Evolutionary conservation across 2,797 vertebrate genomes (phyloP).

Genomic region (Tarsius wallacei): DNA sequence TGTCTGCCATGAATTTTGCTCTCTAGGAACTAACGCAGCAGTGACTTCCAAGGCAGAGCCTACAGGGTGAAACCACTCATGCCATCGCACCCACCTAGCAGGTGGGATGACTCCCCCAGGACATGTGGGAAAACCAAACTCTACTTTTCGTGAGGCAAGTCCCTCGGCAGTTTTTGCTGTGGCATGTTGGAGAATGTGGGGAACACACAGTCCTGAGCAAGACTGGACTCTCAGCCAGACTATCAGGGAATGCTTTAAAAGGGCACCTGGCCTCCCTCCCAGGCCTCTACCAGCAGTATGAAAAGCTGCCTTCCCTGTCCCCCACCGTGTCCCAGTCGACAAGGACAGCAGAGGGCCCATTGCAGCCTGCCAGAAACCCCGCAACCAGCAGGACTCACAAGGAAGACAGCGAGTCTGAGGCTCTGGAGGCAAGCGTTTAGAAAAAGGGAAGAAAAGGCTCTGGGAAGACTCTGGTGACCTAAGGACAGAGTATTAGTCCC

Average conservation of each 20-base stretch:
- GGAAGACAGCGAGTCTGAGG: not conserved
- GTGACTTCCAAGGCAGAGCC: not conserved
- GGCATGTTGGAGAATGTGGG: not conserved
- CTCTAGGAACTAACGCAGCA: not conserved
- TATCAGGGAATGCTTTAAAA: not conserved
- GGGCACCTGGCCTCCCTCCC: not conserved
- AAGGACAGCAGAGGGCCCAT: not conserved
- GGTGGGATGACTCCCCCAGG: not conserved
- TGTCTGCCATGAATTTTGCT: not conserved
- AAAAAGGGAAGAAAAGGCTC: not conserved
- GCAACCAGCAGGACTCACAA: not conserved
- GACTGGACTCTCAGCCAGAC: too few relatives aligned
- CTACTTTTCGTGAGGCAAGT: not conserved
- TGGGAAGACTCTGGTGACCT: not conserved
- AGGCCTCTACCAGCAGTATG: not conserved
- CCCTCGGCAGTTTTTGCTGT: too few relatives aligned
- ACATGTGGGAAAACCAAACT: not conserved
- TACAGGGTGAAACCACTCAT: fast-evolving
- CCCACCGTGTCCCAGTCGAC: not conserved
- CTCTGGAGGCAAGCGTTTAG: too few relatives aligned
- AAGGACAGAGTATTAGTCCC: not conserved
- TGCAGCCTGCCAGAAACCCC: not conserved
- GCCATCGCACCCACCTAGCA: not conserved
- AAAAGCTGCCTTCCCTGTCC: not conserved
- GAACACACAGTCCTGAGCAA: not conserved